These are phyloP conservation scores for Anoplophora glabripennis DNA, from an alignment of 1,140 invertebrate species.

Conservation along the genomic window DNA sequence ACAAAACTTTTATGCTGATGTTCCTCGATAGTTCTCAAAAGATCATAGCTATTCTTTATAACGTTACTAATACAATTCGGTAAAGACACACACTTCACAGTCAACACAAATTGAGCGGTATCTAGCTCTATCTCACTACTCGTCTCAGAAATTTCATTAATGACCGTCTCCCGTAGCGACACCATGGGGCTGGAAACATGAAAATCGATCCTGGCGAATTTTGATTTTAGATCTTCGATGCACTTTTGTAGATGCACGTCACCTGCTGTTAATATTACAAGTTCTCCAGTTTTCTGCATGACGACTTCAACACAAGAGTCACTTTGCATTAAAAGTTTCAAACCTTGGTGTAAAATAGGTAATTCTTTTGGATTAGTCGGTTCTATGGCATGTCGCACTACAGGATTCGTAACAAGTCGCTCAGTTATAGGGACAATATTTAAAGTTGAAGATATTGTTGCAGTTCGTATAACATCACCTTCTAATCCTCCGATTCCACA, in stretches of 20 bases:
- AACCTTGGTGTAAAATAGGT: constrained; percentile 73
- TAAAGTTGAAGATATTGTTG: constrained; percentile 80
- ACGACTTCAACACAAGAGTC: constrained; percentile 90
- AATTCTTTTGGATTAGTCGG: constrained; percentile 80
- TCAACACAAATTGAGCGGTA: constrained; percentile 17
- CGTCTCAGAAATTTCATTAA: constrained; percentile 10
- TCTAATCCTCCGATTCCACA: constrained; percentile 84
- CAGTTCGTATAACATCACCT: constrained; percentile 81
- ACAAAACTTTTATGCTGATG: constrained; percentile 34
- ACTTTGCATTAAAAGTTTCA: constrained; percentile 84
- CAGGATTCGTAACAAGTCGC: constrained; percentile 73
- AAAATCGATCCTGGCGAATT: constrained; percentile 86
- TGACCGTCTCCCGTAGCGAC: constrained; percentile 87
- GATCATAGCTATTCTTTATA: constrained; percentile 60
- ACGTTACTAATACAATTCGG: constrained; percentile 70
- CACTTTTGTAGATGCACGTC: constrained; percentile 98
- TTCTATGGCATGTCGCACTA: constrained; percentile 93
- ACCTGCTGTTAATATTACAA: constrained; percentile 93
- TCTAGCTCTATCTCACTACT: not conserved
- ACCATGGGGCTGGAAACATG: constrained; percentile 94
- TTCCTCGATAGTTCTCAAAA: constrained; percentile 56
- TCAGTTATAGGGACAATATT: constrained; percentile 89
- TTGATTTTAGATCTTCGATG: constrained; percentile 75
- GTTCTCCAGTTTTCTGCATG: constrained; percentile 91
- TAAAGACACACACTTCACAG: constrained; percentile 75